These are phyloP conservation scores for Burhinus bistriatus DNA, from an alignment of 2,113 vertebrate species.

Conservation along the genomic window DNA sequence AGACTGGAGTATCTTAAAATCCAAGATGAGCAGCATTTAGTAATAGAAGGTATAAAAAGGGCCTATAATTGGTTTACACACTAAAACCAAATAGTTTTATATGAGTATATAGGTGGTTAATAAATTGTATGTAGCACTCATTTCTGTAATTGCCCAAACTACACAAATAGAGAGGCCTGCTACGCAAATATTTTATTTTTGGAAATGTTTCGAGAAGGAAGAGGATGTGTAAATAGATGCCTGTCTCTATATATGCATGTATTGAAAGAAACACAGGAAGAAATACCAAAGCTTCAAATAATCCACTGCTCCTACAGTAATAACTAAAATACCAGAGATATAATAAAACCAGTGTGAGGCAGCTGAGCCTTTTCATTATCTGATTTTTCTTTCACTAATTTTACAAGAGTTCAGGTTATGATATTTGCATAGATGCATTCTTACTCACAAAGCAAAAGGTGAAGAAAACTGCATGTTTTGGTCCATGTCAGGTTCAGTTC, in stretches of 20 bases:
- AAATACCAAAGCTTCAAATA: neutral
- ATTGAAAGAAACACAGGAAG: neutral
- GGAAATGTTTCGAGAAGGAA: neutral
- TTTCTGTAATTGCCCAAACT: neutral
- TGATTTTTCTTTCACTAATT: neutral
- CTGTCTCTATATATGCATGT: neutral
- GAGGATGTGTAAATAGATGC: neutral
- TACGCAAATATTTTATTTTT: neutral
- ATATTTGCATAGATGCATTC: neutral
- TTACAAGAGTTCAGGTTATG: neutral
- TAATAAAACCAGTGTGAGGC: neutral
- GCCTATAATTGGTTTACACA: neutral
- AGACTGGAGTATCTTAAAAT: constrained; percentile 95
- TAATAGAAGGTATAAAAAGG: constrained; percentile 89
- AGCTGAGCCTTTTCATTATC: neutral
- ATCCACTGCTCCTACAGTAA: neutral
- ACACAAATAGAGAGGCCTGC: neutral
- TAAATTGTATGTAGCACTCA: neutral
- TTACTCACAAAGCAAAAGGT: neutral
- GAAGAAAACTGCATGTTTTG: neutral
- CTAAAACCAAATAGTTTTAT: neutral
- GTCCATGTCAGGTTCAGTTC: neutral
- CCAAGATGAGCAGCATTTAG: constrained; percentile 94
- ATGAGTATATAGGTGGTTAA: neutral
- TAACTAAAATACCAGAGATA: neutral